Base-by-base conservation (phyloP, 2,888 invertebrate genomes). In the Pogonocherus hispidulus region DNA sequence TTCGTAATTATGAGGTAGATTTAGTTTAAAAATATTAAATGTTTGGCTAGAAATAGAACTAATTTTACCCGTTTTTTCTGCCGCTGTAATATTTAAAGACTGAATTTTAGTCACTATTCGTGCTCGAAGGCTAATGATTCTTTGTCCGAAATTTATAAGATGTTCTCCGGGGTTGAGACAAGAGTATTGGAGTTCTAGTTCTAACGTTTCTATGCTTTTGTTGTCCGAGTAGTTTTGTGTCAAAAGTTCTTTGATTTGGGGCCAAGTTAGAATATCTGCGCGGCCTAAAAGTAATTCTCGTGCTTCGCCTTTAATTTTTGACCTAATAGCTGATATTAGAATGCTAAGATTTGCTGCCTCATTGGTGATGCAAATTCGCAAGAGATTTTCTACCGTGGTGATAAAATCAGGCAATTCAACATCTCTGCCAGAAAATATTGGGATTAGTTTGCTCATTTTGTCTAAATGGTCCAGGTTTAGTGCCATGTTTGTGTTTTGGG, bases 241-340 rank as follows among this genome's bases (percentile, higher is more conserved):
- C 1, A 46, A 18, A 46, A 46, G 46, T 46, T 46, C 46, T 46
- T 18, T 51, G 11, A 51, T 51, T 51, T 51, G 22, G 14, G 51
- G 51, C 51, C 51, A 51, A 23, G 51, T 51, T 46, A 46, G 8
- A 46, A 46, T 2, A 46, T 46, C 46, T 2, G 46, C n/a, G 16
- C 46, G 46, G 8, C 46, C 46, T 46, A 46, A 46, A 46, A 46
- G 46, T 46, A 46, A 18, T 46, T 46, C 46, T 46, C 46, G 51
- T 14, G 51, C 51, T n/a, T 51, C 23, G 6, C 23, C 51, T 51
- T n/a, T 20, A 20, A 51, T 23, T 51, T 51, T 22, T 11, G 23
- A 23, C 20, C 23, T 51, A n/a, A 51, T 51, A 14, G 14, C 51
- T 5, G 22, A 23, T 22, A 51, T 51, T 23, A 51, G 14, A 19